phyloP scores from a whole-genome alignment of 2,888 invertebrate species.

The Luperina testacea region DNA sequence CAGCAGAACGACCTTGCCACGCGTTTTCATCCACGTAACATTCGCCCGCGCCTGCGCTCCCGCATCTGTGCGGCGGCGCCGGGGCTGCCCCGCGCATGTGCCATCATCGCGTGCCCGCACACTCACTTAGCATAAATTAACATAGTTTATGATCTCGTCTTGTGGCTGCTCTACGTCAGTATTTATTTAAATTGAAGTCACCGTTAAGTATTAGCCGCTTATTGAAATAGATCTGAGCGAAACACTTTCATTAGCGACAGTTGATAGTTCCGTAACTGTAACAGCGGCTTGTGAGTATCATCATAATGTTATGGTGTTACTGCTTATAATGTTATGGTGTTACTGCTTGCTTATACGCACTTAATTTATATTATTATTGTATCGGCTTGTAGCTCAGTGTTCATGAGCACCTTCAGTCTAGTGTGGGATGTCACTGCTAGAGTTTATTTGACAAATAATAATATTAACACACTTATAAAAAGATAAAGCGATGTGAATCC shows the following conservation, averaged over 20 bases:
- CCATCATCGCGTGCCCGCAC: conserved; percentile 12
- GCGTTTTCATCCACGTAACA: neutral
- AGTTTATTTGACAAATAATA: conserved; percentile 20
- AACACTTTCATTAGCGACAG: neutral
- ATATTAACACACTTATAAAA: conserved; percentile 24
- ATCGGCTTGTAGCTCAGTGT: neutral
- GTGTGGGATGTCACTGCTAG: conserved; percentile 14
- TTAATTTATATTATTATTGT: neutral
- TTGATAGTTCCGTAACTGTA: neutral
- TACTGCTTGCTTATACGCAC: neutral
- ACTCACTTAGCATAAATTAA: conserved; percentile 5
- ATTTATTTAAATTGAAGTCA: conserved; percentile 2
- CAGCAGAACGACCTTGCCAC: conserved; percentile 4
- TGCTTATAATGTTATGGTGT: neutral
- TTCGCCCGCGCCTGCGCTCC: neutral
- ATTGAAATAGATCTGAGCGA: neutral
- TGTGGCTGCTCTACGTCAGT: neutral
- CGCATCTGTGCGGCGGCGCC: neutral
- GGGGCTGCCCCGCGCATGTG: conserved; percentile 37
- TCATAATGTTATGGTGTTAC: neutral
- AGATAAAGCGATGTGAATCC: conserved; percentile 35
- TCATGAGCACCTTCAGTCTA: neutral
- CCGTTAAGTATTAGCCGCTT: neutral
- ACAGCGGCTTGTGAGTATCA: neutral
- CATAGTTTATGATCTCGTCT: conserved; percentile 16